These are phyloP conservation scores for Folsomia manolachei DNA, from an alignment of 2,888 invertebrate species.

Conservation along the genomic window DNA sequence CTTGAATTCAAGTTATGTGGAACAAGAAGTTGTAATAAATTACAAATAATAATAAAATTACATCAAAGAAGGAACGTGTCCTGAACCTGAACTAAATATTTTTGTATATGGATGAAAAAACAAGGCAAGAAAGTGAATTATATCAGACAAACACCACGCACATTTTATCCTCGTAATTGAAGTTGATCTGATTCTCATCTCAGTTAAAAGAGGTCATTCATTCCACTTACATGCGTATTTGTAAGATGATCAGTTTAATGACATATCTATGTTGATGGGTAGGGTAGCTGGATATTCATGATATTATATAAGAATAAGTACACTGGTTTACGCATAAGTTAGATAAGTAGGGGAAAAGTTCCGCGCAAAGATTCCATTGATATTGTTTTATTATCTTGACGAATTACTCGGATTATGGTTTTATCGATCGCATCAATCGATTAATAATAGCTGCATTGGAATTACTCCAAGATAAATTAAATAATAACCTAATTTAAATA, in stretches of 20 bases:
- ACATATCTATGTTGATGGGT: not conserved
- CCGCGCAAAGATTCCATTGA: not conserved
- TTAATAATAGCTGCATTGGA: too few species aligned
- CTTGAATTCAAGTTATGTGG: not conserved
- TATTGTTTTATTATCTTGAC: not conserved
- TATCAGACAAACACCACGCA: not conserved
- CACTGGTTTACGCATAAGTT: not conserved
- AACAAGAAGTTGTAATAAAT: not conserved
- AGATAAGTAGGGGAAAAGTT: not conserved
- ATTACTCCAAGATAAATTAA: too few species aligned
- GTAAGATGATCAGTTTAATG: not conserved
- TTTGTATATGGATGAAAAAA: not conserved
- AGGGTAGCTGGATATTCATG: not conserved
- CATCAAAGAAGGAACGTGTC: not conserved
- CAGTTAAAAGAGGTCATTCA: not conserved
- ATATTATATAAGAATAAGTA: not conserved
- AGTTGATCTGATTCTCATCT: not conserved
- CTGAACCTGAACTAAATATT: constrained; percentile 18
- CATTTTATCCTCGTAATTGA: not conserved
- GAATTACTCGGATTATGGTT: not conserved
- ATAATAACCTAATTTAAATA: too few species aligned
- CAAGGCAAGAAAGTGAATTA: not conserved
- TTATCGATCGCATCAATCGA: too few species aligned
- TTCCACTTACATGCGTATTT: not conserved
- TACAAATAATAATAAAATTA: not conserved